A percentile compares a stretch with the other conserved stretches of the same genome.
Conservation (phyloP, 1,140 invertebrate genomes). For the Meteorus sp. region DNA sequence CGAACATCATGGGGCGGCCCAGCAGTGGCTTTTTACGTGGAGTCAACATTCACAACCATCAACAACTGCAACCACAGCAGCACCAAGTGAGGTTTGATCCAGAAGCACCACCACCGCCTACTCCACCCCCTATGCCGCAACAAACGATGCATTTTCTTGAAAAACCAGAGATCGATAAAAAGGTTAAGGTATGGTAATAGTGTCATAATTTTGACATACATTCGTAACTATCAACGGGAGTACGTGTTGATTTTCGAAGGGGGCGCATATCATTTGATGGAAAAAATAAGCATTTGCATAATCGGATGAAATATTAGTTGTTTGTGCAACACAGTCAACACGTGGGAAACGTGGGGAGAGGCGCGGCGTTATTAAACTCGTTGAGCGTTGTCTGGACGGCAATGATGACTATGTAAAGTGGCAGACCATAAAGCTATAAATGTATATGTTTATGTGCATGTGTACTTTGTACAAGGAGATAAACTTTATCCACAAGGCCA, state of each 20-base stretch:
- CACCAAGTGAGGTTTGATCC: slow-evolving; percentile 52
- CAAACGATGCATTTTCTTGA: slow-evolving; percentile 52
- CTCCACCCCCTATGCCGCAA: slow-evolving; percentile 31
- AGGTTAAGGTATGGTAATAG: slow-evolving; percentile 63
- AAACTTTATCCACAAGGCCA: slow-evolving; percentile 33
- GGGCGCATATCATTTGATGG: no score
- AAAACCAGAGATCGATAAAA: slow-evolving; percentile 61
- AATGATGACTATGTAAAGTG: not conserved
- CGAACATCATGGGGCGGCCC: slow-evolving; percentile 40
- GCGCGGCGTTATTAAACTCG: slow-evolving; percentile 27
- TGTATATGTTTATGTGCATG: no score
- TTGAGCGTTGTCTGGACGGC: slow-evolving; percentile 22
- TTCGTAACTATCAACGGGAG: no score
- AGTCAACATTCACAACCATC: slow-evolving; percentile 19
- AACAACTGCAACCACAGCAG: no score
- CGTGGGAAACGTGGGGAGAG: slow-evolving; percentile 11
- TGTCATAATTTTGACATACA: no score
- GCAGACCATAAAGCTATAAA: slow-evolving; percentile 12
- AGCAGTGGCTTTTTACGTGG: slow-evolving; percentile 36
- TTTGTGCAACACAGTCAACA: not conserved
- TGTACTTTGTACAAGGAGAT: no score
- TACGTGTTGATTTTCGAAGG: no score
- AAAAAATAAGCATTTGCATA: not conserved
- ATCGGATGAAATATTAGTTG: not conserved
- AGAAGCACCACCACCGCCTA: slow-evolving; percentile 47